Base-by-base conservation (phyloP, 1,140 invertebrate genomes). In the Drosophila tropicalis region DNA sequence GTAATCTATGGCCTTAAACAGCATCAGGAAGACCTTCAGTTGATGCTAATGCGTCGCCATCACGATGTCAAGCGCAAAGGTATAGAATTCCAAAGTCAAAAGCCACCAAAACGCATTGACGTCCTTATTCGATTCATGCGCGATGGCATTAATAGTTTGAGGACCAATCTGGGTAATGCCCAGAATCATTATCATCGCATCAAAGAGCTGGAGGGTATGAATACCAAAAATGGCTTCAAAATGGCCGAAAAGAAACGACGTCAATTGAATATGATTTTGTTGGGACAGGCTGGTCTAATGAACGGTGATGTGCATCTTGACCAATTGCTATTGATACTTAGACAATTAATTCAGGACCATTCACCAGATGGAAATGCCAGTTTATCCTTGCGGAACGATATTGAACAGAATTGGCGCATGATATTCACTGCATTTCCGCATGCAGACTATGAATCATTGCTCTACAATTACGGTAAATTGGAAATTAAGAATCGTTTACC, bases 231-330 rank as follows among this genome's bases (percentile, higher is more conserved):
- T 61, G 91, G 92, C 54, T 83, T 72, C 25, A 92, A 93, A 47
- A 82, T 92, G 51, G 90, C 67, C 83, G 93, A 82, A 54, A 77
- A 71, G 81, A 93, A 85, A 63, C 91, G 75, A 81, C 90, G 79
- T 81, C 92, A 85, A 62, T 67, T 94, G 0, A 94, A 94, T 69
- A 94, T 94, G 92, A 91, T 94, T 29, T 71, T 94, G 3, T 71
- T 94, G 4, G 94, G 94, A 0, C 93, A 94, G 81, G 93, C 93
- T 1, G 94, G 93, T 3, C 91, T 94, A 10, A 78, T 89, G 1
- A 92, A 93, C 72, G 94, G 94, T n/a, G 80, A 79, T 5, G 84
- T 85, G 55, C 93, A 93, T 78, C 68, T 94, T 17, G 92, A 79
- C n/a, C 91, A 93, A 69, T 71, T 94, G 22, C 62, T 93, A 44